Evolutionary conservation across 1,140 invertebrate species (phyloP).

Genomic region (Oryzaephilus surinamensis): DNA sequence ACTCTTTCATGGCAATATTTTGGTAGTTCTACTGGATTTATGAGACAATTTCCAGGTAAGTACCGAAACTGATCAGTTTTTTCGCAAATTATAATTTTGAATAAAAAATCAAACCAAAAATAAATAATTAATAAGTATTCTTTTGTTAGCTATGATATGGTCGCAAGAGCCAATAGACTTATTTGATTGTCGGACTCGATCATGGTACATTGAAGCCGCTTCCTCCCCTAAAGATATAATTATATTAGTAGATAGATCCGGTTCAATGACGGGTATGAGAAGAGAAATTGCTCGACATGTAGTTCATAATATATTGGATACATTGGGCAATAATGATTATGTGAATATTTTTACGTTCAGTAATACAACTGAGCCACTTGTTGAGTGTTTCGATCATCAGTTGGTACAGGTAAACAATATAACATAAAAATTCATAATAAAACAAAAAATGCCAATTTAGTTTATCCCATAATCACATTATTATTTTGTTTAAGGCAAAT

Average conservation of each 20-base stretch:
- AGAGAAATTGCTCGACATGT: slow-evolving; percentile 81
- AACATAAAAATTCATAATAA: too few relatives aligned
- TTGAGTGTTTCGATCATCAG: slow-evolving; percentile 78
- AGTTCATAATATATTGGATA: slow-evolving; percentile 78
- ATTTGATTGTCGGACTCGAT: slow-evolving; percentile 71
- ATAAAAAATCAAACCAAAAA: too few relatives aligned
- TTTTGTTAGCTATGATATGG: slow-evolving; percentile 33
- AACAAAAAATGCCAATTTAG: too few relatives aligned
- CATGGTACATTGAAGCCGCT: slow-evolving; percentile 87
- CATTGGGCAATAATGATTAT: slow-evolving; percentile 88
- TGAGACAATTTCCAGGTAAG: slow-evolving; percentile 84
- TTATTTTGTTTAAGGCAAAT: too few relatives aligned
- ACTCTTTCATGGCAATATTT: slow-evolving; percentile 95
- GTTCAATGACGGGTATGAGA: slow-evolving; percentile 85
- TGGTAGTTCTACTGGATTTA: slow-evolving; percentile 88
- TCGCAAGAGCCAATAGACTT: slow-evolving; percentile 48
- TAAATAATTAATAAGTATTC: background rate
- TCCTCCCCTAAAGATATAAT: slow-evolving; percentile 85
- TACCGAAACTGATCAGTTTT: too few relatives aligned
- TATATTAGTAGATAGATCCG: slow-evolving; percentile 80
- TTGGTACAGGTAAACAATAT: too few relatives aligned
- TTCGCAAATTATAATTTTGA: background rate
- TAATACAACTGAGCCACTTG: slow-evolving; percentile 57
- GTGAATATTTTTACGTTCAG: slow-evolving; percentile 67
- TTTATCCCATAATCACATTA: too few relatives aligned